Evolutionary conservation across 1,140 invertebrate genomes (phyloP).

Genomic region (Diachasmimorpha longicaudata): DNA sequence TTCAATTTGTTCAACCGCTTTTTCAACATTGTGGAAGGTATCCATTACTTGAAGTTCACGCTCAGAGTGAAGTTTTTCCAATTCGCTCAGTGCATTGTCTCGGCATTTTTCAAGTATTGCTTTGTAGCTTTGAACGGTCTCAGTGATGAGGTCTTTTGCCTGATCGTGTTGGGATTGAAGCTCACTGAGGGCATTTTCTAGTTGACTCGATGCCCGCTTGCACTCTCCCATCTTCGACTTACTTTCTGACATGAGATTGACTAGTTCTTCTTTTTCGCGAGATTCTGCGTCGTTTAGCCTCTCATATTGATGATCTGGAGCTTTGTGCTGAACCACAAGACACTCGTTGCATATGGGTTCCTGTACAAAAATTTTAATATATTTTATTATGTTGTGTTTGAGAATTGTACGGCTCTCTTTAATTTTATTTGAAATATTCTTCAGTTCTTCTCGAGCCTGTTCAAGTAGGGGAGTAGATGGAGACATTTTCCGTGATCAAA

Average conservation of each 20-base stretch:
- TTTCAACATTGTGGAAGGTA: conserved; percentile 79
- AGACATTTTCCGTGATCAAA: no score
- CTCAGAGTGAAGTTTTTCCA: conserved; percentile 81
- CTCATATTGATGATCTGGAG: conserved; percentile 80
- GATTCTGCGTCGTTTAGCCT: conserved; percentile 76
- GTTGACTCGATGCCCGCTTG: conserved; percentile 73
- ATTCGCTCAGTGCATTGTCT: conserved; percentile 76
- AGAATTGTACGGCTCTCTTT: no score
- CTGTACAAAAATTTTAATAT: conserved; percentile 41
- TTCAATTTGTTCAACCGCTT: conserved; percentile 81
- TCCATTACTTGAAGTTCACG: conserved; percentile 89
- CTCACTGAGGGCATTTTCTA: conserved; percentile 82
- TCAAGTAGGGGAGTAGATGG: no score
- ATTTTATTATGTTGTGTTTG: not conserved
- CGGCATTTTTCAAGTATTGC: conserved; percentile 79
- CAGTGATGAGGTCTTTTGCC: conserved; percentile 83
- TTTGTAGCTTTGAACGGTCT: conserved; percentile 85
- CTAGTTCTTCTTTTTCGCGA: conserved; percentile 76
- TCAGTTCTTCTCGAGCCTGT: no score
- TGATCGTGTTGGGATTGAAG: conserved; percentile 84
- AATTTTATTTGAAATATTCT: no score
- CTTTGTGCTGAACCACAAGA: conserved; percentile 78
- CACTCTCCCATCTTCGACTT: conserved; percentile 76
- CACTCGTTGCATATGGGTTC: conserved; percentile 83
- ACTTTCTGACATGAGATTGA: conserved; percentile 74